Percentiles rank a stretch among this genome's conserved stretches.
These are phyloP conservation scores for Dendropsophus ebraccatus DNA, from an alignment of 2,113 vertebrate genomes.

Conservation along the genomic window DNA sequence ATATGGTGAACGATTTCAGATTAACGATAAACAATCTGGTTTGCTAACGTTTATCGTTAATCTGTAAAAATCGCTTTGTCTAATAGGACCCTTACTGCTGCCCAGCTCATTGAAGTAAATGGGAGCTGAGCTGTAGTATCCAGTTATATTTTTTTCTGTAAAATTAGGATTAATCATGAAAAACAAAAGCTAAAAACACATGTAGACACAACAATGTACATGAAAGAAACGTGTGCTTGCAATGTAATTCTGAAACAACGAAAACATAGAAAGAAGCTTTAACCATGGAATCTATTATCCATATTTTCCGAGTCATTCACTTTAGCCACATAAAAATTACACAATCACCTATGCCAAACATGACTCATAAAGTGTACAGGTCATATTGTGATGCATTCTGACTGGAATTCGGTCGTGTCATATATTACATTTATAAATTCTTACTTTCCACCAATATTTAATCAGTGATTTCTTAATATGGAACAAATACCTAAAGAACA, in stretches of 20 bases:
- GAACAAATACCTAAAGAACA: not conserved
- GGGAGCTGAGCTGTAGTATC: no score
- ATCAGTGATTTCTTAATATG: not conserved
- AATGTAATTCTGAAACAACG: slow-evolving; percentile 16
- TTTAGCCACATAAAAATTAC: slow-evolving; percentile 51
- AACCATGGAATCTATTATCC: slow-evolving; percentile 37
- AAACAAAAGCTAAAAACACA: not conserved
- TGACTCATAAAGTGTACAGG: slow-evolving; percentile 50
- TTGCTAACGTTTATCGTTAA: no score
- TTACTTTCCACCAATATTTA: slow-evolving; percentile 26
- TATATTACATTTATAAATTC: slow-evolving; percentile 28
- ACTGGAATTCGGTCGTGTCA: slow-evolving; percentile 41
- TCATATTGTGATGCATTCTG: slow-evolving; percentile 47
- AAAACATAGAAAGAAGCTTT: slow-evolving; percentile 15
- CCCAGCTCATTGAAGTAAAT: no score
- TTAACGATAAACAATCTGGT: no score
- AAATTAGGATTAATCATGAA: not conserved
- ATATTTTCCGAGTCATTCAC: slow-evolving; percentile 48
- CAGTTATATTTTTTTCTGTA: not conserved
- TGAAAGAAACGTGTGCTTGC: not conserved
- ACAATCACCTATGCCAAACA: slow-evolving; percentile 30
- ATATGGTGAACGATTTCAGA: no score
- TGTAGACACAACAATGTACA: not conserved
- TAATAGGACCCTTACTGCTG: no score
- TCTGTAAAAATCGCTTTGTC: no score